Evolutionary conservation across 2,888 invertebrate species (phyloP).

Genomic region (Tenodera sinensis): DNA sequence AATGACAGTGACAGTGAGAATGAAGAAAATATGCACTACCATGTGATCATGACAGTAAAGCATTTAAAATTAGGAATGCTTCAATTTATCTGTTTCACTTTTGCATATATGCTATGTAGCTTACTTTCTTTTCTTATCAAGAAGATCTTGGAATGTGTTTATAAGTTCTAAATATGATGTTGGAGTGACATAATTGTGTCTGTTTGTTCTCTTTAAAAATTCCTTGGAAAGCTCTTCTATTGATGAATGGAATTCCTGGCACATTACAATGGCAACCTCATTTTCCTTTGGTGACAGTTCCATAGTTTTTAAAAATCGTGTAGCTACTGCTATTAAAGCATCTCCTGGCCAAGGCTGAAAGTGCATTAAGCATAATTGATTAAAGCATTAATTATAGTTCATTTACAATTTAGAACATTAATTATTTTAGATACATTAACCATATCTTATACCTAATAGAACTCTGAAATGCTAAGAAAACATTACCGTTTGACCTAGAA

Average conservation of each 20-base stretch:
- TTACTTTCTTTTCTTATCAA: slow-evolving; percentile 67
- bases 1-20: too few species aligned
- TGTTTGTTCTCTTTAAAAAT: slow-evolving; percentile 62
- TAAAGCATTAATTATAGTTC: too few species aligned
- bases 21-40: too few species aligned
- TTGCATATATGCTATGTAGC: neutral
- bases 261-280: slow-evolving; percentile 78
- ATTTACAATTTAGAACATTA: too few species aligned
- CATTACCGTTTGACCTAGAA: too few species aligned
- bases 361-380: neutral
- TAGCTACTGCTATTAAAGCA: slow-evolving; percentile 84
- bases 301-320: slow-evolving; percentile 73
- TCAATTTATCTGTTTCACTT: too few species aligned
- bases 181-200: slow-evolving; percentile 87
- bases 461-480: too few species aligned
- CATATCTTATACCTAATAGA: too few species aligned
- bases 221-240: slow-evolving; percentile 68
- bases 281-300: slow-evolving; percentile 72
- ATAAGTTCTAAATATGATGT: slow-evolving; percentile 91
- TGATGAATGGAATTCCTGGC: slow-evolving; percentile 84
- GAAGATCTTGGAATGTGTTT: slow-evolving; percentile 78
- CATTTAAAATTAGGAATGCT: too few species aligned
- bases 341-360: slow-evolving; percentile 87
- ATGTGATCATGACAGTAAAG: too few species aligned
- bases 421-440: too few species aligned